Conservation (phyloP, 2,113 vertebrate species). For the Octodon degus region DNA sequence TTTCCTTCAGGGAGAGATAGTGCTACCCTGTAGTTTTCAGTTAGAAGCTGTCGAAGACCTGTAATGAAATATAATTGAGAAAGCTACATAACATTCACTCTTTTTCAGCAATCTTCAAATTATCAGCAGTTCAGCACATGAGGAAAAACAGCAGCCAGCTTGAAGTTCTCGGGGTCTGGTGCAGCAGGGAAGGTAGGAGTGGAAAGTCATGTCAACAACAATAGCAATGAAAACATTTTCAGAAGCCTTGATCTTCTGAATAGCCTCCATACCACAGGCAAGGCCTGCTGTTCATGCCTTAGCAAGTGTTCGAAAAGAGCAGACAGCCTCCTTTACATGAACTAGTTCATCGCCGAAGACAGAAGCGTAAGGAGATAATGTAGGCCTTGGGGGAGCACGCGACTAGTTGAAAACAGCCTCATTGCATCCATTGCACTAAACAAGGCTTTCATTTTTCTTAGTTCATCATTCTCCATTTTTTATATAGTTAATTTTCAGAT, state of each 20-base stretch:
- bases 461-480: slow-evolving; percentile 13
- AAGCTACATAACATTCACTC: slow-evolving; percentile 84
- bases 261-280: slow-evolving; percentile 67
- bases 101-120: slow-evolving; percentile 36
- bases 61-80: slow-evolving; percentile 34
- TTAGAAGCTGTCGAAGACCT: slow-evolving; percentile 78
- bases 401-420: background rate
- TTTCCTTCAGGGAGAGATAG: slow-evolving; percentile 83
- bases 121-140: slow-evolving; percentile 60
- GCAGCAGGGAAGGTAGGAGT: slow-evolving; percentile 81
- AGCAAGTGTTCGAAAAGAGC: slow-evolving; percentile 53
- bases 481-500: background rate
- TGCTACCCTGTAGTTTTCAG: slow-evolving; percentile 80
- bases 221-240: slow-evolving; percentile 78
- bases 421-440: background rate
- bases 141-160: slow-evolving; percentile 66
- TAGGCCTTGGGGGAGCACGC: background rate
- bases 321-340: slow-evolving; percentile 58
- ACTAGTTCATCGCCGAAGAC: slow-evolving; percentile 56
- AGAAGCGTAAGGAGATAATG: background rate
- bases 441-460: background rate
- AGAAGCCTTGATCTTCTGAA: slow-evolving; percentile 83
- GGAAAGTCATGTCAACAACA: slow-evolving; percentile 84
- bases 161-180: slow-evolving; percentile 74
- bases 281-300: slow-evolving; percentile 50